phyloP scores from a whole-genome alignment of 1,140 invertebrate species.

The Tribolium castaneum region DNA sequence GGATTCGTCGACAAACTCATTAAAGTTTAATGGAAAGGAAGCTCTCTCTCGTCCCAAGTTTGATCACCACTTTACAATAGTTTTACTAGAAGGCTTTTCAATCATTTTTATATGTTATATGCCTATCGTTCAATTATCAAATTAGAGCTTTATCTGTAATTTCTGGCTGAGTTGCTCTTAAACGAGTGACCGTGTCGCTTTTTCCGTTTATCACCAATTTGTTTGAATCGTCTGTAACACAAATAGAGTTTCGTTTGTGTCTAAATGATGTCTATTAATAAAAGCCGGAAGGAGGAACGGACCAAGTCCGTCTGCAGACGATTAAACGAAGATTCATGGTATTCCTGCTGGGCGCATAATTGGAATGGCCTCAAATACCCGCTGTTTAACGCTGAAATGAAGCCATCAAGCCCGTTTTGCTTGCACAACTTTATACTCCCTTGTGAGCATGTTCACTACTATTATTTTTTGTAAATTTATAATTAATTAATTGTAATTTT shows the following conservation, averaged over 20 bases:
- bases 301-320: constrained; percentile 5
- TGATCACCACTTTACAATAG: too few relatives aligned
- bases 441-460: neutral
- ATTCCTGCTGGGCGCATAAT: constrained; percentile 10
- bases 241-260: neutral
- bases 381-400: neutral
- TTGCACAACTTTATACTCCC: neutral
- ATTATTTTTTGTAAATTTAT: too few relatives aligned
- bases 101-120: too few relatives aligned
- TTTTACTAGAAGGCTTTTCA: too few relatives aligned
- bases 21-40: neutral
- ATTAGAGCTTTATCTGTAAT: too few relatives aligned
- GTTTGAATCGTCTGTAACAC: too few relatives aligned
- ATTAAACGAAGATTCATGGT: constrained; percentile 29
- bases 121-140: too few relatives aligned
- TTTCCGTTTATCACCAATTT: neutral
- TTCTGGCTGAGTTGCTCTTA: too few relatives aligned
- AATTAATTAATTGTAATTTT: too few relatives aligned
- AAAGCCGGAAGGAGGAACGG: neutral
- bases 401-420: neutral
- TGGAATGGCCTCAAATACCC: neutral
- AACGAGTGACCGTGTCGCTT: too few relatives aligned
- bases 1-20: neutral
- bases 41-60: too few relatives aligned
- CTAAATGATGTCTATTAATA: constrained; percentile 21